phyloP scores from a whole-genome alignment of 2,888 invertebrate genomes.

The Thecophora atra region DNA sequence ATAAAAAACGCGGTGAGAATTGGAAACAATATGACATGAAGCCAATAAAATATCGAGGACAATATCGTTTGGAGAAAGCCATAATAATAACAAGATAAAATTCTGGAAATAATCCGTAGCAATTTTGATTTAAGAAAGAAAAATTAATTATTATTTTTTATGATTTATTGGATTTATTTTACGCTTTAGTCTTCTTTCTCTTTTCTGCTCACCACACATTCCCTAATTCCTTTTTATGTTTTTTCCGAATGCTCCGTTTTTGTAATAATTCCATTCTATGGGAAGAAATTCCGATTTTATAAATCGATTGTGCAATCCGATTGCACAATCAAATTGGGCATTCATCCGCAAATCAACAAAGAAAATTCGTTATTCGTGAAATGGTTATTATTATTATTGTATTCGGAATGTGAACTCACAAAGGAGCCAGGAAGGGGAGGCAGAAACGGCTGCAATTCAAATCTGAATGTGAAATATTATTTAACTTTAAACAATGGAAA shows the following conservation, averaged over 20 bases:
- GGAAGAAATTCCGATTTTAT: background rate
- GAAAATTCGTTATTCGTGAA: slow-evolving; percentile 17
- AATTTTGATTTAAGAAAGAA: too few species aligned
- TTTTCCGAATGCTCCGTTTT: background rate
- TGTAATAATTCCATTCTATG: background rate
- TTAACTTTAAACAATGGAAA: too few species aligned
- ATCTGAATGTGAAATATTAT: too few species aligned
- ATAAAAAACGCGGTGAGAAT: background rate
- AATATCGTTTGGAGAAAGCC: background rate
- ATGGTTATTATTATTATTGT: too few species aligned
- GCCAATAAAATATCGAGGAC: background rate
- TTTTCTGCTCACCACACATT: background rate
- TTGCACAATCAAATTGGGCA: slow-evolving; percentile 29
- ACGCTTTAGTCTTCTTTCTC: background rate
- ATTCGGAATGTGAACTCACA: slow-evolving; percentile 45
- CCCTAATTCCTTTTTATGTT: background rate
- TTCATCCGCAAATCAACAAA: slow-evolving; percentile 39
- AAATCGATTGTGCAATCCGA: slow-evolving; percentile 1
- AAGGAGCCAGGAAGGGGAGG: too few species aligned
- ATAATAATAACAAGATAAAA: too few species aligned
- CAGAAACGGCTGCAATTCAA: too few species aligned
- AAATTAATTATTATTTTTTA: too few species aligned
- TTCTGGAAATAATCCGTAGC: too few species aligned
- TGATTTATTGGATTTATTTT: too few species aligned
- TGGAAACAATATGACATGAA: background rate